These are phyloP conservation scores for Palythoa heliodiscus DNA, from an alignment of 92 coral and sea anemone genomes.

Conservation along the genomic window DNA sequence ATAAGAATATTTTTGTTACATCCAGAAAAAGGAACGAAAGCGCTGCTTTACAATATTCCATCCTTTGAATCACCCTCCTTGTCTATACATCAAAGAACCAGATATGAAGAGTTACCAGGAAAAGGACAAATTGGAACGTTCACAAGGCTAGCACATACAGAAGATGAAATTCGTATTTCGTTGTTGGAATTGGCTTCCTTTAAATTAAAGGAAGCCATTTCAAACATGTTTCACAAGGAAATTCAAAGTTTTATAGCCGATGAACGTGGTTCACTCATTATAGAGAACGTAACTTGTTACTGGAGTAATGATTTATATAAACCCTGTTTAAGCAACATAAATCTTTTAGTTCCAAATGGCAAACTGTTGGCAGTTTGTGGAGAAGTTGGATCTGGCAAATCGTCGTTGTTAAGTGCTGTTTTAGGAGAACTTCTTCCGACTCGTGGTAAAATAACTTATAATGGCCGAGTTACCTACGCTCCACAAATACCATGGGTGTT, in stretches of 20 bases:
- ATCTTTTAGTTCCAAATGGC: background rate
- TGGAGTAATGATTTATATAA: background rate
- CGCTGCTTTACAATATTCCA: background rate
- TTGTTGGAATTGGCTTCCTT: no score
- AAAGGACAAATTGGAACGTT: slow-evolving; percentile 13
- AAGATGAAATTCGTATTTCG: background rate
- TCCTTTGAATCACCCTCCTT: background rate
- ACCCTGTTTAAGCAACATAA: slow-evolving; percentile 12
- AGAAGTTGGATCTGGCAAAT: slow-evolving; percentile 23
- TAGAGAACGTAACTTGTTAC: slow-evolving; percentile 11
- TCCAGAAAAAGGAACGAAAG: slow-evolving; percentile 10
- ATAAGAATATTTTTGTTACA: background rate
- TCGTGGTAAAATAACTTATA: background rate
- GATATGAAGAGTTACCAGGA: background rate
- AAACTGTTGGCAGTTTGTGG: slow-evolving; percentile 25
- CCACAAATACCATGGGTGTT: slow-evolving; percentile 31
- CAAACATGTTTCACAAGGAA: background rate
- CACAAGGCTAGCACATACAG: background rate
- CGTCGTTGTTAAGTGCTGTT: slow-evolving; percentile 14
- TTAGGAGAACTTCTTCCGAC: slow-evolving; percentile 21
- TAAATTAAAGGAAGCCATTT: background rate
- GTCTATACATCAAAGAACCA: no score
- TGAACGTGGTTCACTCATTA: background rate
- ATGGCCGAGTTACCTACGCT: slow-evolving; percentile 20
- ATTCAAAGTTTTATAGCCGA: no score